A percentile compares a stretch with the other conserved stretches of the same genome.
phyloP scores from a whole-genome alignment of 2,797 vertebrate species.

The Leptodactylus fallax region DNA sequence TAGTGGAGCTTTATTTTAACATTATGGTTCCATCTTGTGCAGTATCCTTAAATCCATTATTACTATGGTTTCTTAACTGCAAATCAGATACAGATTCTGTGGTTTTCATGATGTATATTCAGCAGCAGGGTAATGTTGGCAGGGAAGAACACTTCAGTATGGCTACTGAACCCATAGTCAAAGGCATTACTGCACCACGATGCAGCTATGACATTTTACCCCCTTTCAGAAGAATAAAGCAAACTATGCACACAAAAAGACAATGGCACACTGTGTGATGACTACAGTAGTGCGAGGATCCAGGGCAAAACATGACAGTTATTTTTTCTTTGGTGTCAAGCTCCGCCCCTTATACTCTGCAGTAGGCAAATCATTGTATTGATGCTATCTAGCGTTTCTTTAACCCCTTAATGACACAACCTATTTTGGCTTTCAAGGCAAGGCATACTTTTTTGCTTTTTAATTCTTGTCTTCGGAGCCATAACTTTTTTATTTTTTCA shows the following conservation, averaged over 20 bases:
- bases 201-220: not conserved
- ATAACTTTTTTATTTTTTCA: no score
- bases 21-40: constrained; percentile 26
- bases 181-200: not conserved
- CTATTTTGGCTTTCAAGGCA: no score
- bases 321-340: no score
- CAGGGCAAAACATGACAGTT: no score
- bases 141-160: not conserved
- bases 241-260: not conserved
- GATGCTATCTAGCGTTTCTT: no score
- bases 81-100: constrained; percentile 27
- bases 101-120: constrained; percentile 41
- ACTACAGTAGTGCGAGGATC: no score
- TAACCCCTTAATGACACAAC: no score
- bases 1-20: constrained; percentile 6
- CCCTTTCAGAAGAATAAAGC: not conserved
- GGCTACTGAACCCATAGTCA: not conserved
- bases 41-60: constrained; percentile 32
- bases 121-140: constrained; percentile 1
- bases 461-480: no score
- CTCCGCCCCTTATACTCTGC: no score
- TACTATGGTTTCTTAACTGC: not conserved
- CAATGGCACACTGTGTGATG: no score
- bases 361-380: no score
- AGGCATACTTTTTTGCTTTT: no score